Evolutionary conservation across 2,113 vertebrate genomes (phyloP).

Genomic region (human (Homo sapiens)): DNA sequence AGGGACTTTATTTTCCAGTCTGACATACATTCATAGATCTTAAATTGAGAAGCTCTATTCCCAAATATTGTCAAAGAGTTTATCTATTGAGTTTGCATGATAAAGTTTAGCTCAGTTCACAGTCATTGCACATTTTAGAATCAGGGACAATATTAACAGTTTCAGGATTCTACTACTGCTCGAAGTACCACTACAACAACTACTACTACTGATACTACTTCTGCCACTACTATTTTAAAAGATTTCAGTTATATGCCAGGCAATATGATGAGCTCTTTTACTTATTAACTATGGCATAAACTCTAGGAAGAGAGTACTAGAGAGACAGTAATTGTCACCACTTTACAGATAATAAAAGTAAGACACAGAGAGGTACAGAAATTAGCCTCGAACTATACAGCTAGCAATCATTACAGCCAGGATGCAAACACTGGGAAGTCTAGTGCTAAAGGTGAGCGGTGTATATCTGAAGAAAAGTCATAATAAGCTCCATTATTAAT

Average conservation of each 20-base stretch:
- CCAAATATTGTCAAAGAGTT: neutral
- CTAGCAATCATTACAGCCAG: neutral
- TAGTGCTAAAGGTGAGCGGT: neutral
- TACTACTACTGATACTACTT: too few species aligned
- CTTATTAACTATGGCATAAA: neutral
- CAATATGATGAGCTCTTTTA: neutral
- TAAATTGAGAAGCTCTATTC: neutral
- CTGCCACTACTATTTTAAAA: too few species aligned
- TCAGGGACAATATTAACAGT: neutral
- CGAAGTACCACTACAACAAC: too few species aligned
- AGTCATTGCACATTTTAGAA: neutral
- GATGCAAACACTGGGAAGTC: neutral
- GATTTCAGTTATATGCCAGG: neutral
- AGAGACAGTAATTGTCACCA: too few species aligned
- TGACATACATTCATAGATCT: neutral
- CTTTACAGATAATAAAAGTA: neutral
- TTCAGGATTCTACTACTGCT: neutral
- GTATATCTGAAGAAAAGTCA: neutral
- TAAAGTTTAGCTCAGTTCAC: neutral
- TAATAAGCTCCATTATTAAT: neutral
- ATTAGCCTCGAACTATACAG: neutral
- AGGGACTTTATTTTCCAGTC: neutral
- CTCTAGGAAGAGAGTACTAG: neutral
- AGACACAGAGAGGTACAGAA: neutral
- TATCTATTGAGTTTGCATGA: neutral